Percentiles rank a stretch among this genome's conserved stretches.
Evolutionary conservation across 2,888 invertebrate genomes (phyloP).

Genomic region (Torymus tubicola): DNA sequence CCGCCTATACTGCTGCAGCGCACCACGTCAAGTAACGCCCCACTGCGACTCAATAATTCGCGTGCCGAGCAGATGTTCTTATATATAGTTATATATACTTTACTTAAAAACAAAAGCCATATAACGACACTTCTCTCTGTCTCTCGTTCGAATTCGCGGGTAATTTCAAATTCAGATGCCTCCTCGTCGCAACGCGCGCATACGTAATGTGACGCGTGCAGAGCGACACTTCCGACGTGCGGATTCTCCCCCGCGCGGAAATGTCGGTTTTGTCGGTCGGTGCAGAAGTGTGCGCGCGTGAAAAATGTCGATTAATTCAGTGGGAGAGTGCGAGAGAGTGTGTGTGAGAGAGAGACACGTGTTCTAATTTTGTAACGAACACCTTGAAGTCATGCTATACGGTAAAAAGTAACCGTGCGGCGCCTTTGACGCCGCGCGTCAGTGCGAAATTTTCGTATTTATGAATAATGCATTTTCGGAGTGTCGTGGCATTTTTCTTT

Average conservation of each 20-base stretch:
- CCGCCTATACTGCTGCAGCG: too few relatives aligned
- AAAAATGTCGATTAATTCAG: too few relatives aligned
- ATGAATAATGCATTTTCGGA: slow-evolving; percentile 46
- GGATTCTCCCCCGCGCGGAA: too few relatives aligned
- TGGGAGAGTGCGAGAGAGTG: too few relatives aligned
- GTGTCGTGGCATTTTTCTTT: slow-evolving; percentile 8
- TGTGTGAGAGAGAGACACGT: too few relatives aligned
- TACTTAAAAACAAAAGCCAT: too few relatives aligned
- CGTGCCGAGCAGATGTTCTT: not conserved
- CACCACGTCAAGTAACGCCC: too few relatives aligned
- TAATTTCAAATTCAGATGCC: slow-evolving; percentile 36
- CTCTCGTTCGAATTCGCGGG: slow-evolving; percentile 27
- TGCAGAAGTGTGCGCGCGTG: too few relatives aligned
- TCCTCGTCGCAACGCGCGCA: slow-evolving; percentile 1
- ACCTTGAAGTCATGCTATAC: slow-evolving; percentile 42
- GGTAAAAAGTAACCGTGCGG: not conserved
- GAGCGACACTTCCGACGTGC: slow-evolving; percentile 46
- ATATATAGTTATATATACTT: not conserved
- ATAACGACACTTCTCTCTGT: too few relatives aligned
- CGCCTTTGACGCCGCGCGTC: not conserved
- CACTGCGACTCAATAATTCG: too few relatives aligned
- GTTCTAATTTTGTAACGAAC: slow-evolving; percentile 4
- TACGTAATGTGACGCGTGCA: slow-evolving; percentile 39
- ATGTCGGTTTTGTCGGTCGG: too few relatives aligned
- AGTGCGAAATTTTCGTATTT: slow-evolving; percentile 14